A percentile compares a stretch with the other conserved stretches of the same genome.
phyloP scores from a whole-genome alignment of 2,888 invertebrate species.

The Rhodophaea formosa region DNA sequence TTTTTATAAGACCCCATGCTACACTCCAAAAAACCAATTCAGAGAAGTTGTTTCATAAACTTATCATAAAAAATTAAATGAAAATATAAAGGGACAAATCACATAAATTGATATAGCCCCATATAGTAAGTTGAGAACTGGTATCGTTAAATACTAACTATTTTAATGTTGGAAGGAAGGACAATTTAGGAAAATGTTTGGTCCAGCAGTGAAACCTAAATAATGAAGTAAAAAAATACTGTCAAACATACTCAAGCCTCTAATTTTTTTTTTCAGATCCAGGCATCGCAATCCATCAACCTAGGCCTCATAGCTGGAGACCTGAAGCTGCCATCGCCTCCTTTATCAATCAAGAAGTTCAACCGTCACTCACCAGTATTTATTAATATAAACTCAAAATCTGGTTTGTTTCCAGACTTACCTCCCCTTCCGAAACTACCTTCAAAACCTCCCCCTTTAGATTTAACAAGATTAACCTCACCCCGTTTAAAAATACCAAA shows the following conservation, averaged over 20 bases:
- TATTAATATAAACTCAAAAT: slow-evolving; percentile 44
- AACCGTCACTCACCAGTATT: slow-evolving; percentile 47
- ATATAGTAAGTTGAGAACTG: too few relatives aligned
- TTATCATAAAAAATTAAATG: too few relatives aligned
- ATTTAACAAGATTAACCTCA: slow-evolving; percentile 30
- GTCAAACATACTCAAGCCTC: background rate
- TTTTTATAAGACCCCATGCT: too few relatives aligned
- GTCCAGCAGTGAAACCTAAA: too few relatives aligned
- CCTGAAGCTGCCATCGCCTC: slow-evolving; percentile 39
- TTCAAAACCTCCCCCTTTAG: slow-evolving; percentile 24
- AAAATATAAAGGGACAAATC: too few relatives aligned
- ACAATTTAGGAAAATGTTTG: too few relatives aligned
- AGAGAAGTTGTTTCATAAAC: too few relatives aligned
- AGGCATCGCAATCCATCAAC: slow-evolving; percentile 34
- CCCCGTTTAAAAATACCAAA: slow-evolving; percentile 30
- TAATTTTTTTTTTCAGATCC: slow-evolving; percentile 39
- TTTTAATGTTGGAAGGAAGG: too few relatives aligned
- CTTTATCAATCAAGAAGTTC: slow-evolving; percentile 44
- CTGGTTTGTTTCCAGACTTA: slow-evolving; percentile 26
- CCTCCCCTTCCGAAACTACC: slow-evolving; percentile 30
- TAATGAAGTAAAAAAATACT: too few relatives aligned
- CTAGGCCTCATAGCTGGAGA: slow-evolving; percentile 52
- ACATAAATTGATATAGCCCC: too few relatives aligned
- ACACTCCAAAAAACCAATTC: too few relatives aligned
- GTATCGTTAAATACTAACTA: too few relatives aligned